A percentile compares a stretch with the other conserved stretches of the same genome.
phyloP scores from a whole-genome alignment of 2,113 vertebrate genomes.

The Microtus pennsylvanicus region DNA sequence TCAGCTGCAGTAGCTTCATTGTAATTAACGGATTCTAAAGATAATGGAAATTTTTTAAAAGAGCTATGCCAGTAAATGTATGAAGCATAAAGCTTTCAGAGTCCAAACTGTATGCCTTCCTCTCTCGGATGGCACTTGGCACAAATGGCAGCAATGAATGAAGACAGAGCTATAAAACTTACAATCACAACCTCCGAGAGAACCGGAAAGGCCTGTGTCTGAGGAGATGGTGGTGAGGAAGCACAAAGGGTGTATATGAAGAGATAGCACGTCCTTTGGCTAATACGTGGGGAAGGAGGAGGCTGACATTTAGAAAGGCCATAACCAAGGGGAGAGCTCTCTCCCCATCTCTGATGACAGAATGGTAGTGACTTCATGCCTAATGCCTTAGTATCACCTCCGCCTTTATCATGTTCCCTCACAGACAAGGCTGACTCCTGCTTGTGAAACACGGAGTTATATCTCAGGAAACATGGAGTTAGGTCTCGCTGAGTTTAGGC shows the following conservation, averaged over 20 bases:
- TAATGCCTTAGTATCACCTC: no score
- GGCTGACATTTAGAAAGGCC: background rate
- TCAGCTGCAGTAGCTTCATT: background rate
- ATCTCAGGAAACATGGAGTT: background rate
- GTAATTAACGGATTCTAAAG: background rate
- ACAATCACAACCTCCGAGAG: background rate
- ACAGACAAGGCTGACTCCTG: background rate
- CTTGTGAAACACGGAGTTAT: background rate
- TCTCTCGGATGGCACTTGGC: background rate
- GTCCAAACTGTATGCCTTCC: background rate
- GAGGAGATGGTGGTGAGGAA: background rate
- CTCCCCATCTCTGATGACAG: background rate
- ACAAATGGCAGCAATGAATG: background rate
- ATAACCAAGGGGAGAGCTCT: background rate
- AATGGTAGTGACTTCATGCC: rapidly evolving
- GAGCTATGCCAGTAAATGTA: background rate
- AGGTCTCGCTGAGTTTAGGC: background rate
- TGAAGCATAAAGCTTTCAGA: background rate
- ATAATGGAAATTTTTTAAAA: constrained; percentile 17
- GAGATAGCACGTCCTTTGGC: background rate
- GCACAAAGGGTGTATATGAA: background rate
- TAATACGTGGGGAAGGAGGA: background rate
- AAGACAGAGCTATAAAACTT: background rate
- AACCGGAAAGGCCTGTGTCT: background rate
- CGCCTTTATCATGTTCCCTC: background rate